Evolutionary conservation across 2,113 vertebrate genomes (phyloP).

Genomic region (Mungos mungo): DNA sequence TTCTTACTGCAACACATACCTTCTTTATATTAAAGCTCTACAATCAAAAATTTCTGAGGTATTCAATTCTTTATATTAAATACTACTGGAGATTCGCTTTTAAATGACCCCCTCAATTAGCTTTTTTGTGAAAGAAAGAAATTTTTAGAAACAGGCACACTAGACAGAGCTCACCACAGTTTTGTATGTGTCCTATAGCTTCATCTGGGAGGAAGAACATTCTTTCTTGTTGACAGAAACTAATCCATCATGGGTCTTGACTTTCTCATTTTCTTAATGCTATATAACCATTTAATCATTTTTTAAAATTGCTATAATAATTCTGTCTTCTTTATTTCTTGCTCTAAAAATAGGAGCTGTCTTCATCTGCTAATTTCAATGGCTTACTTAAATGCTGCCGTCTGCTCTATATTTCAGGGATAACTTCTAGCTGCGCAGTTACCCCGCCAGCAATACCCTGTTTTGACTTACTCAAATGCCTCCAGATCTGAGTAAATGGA

Average conservation of each 20-base stretch:
- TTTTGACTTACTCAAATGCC: not conserved
- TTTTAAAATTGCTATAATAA: conserved; percentile 36
- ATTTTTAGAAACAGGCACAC: conserved; percentile 32
- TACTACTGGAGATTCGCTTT: not conserved
- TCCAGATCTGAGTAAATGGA: not conserved
- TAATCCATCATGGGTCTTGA: conserved; percentile 35
- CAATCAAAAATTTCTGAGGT: not conserved
- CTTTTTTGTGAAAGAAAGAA: not conserved
- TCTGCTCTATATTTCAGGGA: conserved; percentile 27
- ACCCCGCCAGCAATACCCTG: not conserved
- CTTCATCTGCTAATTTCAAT: conserved; percentile 8
- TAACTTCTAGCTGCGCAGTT: conserved; percentile 12
- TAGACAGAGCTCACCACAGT: not conserved
- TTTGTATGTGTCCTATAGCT: conserved; percentile 46
- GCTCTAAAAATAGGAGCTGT: conserved; percentile 35
- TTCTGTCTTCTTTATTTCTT: not conserved
- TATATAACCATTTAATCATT: not conserved
- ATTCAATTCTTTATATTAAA: conserved; percentile 8
- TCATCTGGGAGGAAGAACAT: conserved; percentile 48
- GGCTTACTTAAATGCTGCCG: conserved; percentile 7
- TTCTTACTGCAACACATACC: not conserved
- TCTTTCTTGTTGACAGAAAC: conserved; percentile 59
- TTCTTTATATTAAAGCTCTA: not conserved
- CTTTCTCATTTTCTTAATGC: conserved; percentile 49
- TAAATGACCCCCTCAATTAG: not conserved